phyloP scores from a whole-genome alignment of 1,140 invertebrate genomes.

The Drosophila oshimai region DNA sequence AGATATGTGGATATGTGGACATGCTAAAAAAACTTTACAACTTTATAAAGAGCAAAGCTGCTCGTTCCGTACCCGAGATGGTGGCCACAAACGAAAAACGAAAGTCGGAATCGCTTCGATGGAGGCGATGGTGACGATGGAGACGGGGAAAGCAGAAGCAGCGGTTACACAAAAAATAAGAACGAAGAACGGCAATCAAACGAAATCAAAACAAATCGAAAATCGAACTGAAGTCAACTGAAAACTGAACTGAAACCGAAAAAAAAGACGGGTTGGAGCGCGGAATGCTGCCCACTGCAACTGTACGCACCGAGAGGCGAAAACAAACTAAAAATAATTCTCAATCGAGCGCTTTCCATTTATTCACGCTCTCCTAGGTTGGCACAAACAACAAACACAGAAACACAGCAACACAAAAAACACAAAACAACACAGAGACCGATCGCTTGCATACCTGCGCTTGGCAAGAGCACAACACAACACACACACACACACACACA shows the following conservation, averaged over 20 bases:
- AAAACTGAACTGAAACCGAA: slow-evolving; percentile 35
- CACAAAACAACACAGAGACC: background rate
- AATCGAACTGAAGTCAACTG: slow-evolving; percentile 13
- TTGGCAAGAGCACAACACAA: too few relatives aligned
- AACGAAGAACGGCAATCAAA: background rate
- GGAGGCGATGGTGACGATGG: too few relatives aligned
- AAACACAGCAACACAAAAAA: background rate
- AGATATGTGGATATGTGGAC: background rate
- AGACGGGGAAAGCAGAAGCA: background rate
- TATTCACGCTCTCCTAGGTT: slow-evolving; percentile 4
- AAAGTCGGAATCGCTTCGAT: slow-evolving; percentile 16
- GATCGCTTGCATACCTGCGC: background rate
- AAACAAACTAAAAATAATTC: slow-evolving; percentile 79
- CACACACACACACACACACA: background rate
- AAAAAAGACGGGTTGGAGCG: slow-evolving; percentile 4
- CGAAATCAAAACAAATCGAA: background rate
- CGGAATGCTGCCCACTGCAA: slow-evolving; percentile 21
- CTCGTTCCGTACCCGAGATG: slow-evolving; percentile 11
- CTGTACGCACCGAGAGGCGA: slow-evolving; percentile 70
- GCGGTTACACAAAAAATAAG: too few relatives aligned
- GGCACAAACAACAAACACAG: background rate
- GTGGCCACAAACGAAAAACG: slow-evolving; percentile 1
- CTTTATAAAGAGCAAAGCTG: slow-evolving; percentile 12
- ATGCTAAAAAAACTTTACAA: slow-evolving; percentile 24
- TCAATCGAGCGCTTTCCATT: slow-evolving; percentile 58